Base-by-base conservation (phyloP, 2,888 invertebrate genomes). In the Thalpophila matura region DNA sequence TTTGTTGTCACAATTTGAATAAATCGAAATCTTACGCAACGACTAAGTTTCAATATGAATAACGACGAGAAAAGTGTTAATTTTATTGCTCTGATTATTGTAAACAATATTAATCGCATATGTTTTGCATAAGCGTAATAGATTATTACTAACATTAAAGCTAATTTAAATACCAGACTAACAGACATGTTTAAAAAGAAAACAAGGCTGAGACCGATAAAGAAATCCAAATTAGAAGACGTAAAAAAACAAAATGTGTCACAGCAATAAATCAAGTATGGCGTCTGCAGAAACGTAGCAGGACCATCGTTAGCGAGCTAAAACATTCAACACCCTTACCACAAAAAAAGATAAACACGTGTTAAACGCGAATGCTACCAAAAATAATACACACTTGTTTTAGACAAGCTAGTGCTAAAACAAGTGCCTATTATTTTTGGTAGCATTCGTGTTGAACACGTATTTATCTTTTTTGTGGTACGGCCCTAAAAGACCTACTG, bases 81-180 rank as follows among this genome's bases (percentile, higher is more conserved):
- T 35, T 58, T 61, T 54, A 59, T 72, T 74, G 24, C 40, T 56
- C 7, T 43, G 9, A 56, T 74, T 50, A 74, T 38, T 58, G 29
- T 62, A 51, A 61, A 59, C 56, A 55, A 61, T 59, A 49, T 42
- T 65, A 65, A 74, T 69, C 51, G 16, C 50, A 18, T 38, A 26
- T 51, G 61, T 35, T 73, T 29, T 49, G 46, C 20, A 33, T 43
- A 38, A 45, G 27, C 18, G 16, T 43, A 42, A 50, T 50, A 33
- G 24, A 46, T 65, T 51, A 57, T 51, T 22, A 42, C 14, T 22
- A 24, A 47, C 27, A 47, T 55, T 47, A 10, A 3, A 53, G 35
- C 65, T 12, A 3, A 5, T 57, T 16, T 66, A 6, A 66, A 29
- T 16, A 46, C 27, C 14, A 51, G 40, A 62, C 9, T 33, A 14